Conservation (phyloP, 2,888 invertebrate species). For the Sepioteuthis lessoniana region DNA sequence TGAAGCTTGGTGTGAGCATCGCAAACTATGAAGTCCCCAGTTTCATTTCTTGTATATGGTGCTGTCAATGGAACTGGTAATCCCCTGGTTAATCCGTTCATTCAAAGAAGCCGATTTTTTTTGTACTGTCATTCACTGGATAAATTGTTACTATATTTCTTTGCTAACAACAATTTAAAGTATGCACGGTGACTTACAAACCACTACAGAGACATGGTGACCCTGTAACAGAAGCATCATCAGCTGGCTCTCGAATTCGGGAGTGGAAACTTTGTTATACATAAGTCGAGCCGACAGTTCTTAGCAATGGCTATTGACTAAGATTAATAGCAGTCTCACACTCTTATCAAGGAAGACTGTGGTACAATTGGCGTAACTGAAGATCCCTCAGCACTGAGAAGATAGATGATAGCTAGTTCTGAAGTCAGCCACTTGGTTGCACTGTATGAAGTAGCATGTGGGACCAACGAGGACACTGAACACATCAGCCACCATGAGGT, state of each 20-base stretch:
- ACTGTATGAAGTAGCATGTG: too few relatives aligned
- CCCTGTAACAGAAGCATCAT: constrained; percentile 55
- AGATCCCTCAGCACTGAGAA: constrained; percentile 54
- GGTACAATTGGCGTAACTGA: constrained; percentile 59
- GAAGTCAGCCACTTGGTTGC: too few relatives aligned
- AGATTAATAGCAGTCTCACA: constrained; percentile 62
- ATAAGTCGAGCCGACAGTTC: constrained; percentile 55
- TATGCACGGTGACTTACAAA: constrained; percentile 61
- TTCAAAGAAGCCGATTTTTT: too few relatives aligned
- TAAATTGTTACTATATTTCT: constrained; percentile 55
- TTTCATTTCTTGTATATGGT: too few relatives aligned
- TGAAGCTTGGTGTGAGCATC: too few relatives aligned
- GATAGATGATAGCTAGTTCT: constrained; percentile 60
- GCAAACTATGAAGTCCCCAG: too few relatives aligned
- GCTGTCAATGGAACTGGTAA: too few relatives aligned
- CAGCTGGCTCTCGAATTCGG: constrained; percentile 55
- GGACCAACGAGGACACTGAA: too few relatives aligned
- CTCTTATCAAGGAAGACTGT: constrained; percentile 59
- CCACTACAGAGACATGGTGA: constrained; percentile 58
- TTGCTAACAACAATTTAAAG: constrained; percentile 55
- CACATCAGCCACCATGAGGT: constrained; percentile 39
- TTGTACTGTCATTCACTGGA: constrained; percentile 50
- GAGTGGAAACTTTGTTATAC: constrained; percentile 56
- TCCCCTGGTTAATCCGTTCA: too few relatives aligned
- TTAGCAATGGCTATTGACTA: constrained; percentile 59